These are phyloP conservation scores for Brachylomia viminalis DNA, from an alignment of 2,888 invertebrate genomes.

Conservation along the genomic window DNA sequence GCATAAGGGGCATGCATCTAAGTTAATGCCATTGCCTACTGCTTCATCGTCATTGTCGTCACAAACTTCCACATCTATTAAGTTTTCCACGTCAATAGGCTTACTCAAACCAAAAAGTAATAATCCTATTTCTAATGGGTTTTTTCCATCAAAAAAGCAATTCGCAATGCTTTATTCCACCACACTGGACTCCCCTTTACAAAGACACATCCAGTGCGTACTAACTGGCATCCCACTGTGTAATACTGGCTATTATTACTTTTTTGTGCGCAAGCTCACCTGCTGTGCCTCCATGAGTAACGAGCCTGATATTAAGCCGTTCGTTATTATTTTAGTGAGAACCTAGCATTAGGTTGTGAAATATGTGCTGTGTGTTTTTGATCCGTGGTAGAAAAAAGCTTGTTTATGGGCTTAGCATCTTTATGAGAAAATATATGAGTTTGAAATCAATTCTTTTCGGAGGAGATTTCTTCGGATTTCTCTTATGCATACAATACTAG, in stretches of 20 bases:
- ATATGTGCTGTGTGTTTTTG: constrained; percentile 34
- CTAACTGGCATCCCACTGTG: constrained; percentile 69
- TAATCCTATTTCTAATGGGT: not conserved
- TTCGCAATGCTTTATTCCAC: constrained; percentile 40
- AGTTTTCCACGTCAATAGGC: not conserved
- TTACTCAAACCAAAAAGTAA: not conserved
- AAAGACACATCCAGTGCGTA: constrained; percentile 52
- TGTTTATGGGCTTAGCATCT: too few species aligned
- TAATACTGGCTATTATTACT: constrained; percentile 63
- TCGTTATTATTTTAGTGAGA: constrained; percentile 60
- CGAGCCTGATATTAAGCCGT: constrained; percentile 70
- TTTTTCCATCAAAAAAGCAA: constrained; percentile 29
- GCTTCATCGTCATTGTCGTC: constrained; percentile 1
- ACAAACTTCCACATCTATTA: not conserved
- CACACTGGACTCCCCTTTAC: constrained; percentile 30
- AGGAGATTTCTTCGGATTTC: too few species aligned
- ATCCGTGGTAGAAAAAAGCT: not conserved
- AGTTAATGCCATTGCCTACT: not conserved
- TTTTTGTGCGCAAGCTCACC: constrained; percentile 71
- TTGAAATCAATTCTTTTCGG: too few species aligned
- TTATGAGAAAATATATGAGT: too few species aligned
- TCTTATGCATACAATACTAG: too few species aligned
- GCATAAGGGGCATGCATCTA: not conserved
- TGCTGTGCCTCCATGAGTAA: constrained; percentile 79
- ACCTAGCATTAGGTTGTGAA: constrained; percentile 51